phyloP scores from a whole-genome alignment of 2,888 invertebrate genomes.

The Spodoptera littoralis region DNA sequence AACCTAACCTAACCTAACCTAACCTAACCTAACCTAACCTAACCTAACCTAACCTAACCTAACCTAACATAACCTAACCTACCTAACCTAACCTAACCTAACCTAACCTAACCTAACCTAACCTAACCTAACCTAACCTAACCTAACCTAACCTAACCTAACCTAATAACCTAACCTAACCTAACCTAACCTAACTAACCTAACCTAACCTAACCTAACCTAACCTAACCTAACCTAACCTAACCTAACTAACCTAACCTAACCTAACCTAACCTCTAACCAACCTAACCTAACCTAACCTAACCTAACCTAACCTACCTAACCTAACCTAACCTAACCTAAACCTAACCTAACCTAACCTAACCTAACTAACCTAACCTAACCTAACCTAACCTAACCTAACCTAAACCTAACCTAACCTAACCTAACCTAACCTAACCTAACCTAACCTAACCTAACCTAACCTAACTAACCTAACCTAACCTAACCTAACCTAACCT shows the following conservation, averaged over 20 bases:
- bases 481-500: no score
- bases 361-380: conserved; percentile 24
- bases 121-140: conserved; percentile 53
- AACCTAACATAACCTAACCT: conserved; percentile 29
- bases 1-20: conserved; percentile 22
- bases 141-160: conserved; percentile 48
- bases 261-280: conserved; percentile 51
- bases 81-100: conserved; percentile 45
- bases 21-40: conserved; percentile 15
- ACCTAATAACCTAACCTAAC: conserved; percentile 41
- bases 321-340: no score
- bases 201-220: conserved; percentile 29
- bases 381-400: conserved; percentile 23
- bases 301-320: conserved; percentile 17
- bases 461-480: no score
- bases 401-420: no score
- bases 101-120: conserved; percentile 50
- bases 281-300: conserved; percentile 43
- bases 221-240: conserved; percentile 51
- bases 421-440: no score
- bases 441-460: no score
- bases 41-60: conserved; percentile 12
- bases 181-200: conserved; percentile 40
- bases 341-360: conserved; percentile 9
- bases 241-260: conserved; percentile 49